phyloP scores from a whole-genome alignment of 2,888 invertebrate species.

The Platynereis dumerilii region DNA sequence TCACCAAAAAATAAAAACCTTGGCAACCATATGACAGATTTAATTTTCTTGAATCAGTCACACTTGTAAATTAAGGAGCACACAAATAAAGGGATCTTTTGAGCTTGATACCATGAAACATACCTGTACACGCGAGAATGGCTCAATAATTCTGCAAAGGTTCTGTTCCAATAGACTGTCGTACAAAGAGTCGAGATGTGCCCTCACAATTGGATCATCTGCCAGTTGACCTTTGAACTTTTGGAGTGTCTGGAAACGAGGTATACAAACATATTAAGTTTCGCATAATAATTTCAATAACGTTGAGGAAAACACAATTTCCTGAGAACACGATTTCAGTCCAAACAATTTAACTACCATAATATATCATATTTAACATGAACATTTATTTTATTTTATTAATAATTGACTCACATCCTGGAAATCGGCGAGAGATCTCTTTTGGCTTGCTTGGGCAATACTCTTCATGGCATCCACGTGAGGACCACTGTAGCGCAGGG shows the following conservation, averaged over 20 bases:
- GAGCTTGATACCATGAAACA: constrained; percentile 1
- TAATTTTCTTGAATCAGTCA: no score
- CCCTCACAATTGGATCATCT: constrained; percentile 95
- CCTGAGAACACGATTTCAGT: no score
- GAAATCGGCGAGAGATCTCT: constrained; percentile 96
- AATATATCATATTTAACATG: not conserved
- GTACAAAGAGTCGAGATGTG: constrained; percentile 94
- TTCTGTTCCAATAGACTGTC: constrained; percentile 99
- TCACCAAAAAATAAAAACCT: not conserved
- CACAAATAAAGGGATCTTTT: no score
- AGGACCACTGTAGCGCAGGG: constrained; percentile 92
- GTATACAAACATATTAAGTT: not conserved
- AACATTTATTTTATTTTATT: not conserved
- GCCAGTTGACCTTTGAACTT: constrained; percentile 87
- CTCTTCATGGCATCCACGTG: constrained; percentile 98
- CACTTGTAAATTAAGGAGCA: no score
- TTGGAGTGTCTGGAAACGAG: constrained; percentile 72
- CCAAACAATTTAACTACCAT: no score
- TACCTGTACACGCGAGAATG: constrained; percentile 93
- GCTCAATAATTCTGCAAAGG: constrained; percentile 96
- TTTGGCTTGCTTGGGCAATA: constrained; percentile 94
- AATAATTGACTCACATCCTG: constrained; percentile 67
- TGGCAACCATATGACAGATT: constrained; percentile 3
- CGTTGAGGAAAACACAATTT: not conserved
- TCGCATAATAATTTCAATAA: not conserved